Evolutionary conservation across 2,113 vertebrate genomes (phyloP).

Genomic region (Sinosuthora webbiana): DNA sequence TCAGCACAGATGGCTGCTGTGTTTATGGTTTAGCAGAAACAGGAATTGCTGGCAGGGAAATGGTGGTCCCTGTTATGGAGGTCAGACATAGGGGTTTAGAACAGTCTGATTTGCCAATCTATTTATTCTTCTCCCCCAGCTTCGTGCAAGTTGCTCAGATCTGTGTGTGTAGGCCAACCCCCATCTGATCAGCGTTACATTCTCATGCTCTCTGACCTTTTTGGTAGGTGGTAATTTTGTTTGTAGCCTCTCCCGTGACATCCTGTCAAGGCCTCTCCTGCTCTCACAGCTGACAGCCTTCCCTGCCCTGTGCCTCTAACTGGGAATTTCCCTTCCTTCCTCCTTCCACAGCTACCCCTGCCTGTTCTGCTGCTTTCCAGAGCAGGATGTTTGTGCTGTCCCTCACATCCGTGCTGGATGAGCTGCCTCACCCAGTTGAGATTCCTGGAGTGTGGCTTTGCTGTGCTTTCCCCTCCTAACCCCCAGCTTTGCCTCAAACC

Average conservation of each 20-base stretch:
- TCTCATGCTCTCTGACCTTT: conserved; percentile 45
- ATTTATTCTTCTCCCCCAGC: not conserved
- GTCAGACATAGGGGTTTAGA: not conserved
- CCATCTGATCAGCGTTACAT: not conserved
- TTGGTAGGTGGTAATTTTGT: not conserved
- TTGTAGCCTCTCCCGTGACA: not conserved
- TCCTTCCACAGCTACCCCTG: not conserved
- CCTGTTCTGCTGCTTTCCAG: not conserved
- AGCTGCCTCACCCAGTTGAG: not conserved
- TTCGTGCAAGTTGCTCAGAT: not conserved
- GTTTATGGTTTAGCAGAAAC: not conserved
- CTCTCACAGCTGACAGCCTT: not conserved
- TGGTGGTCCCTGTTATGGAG: fast-evolving
- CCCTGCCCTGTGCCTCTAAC: not conserved
- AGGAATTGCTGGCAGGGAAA: not conserved
- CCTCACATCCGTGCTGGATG: not conserved
- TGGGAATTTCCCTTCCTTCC: conserved; percentile 40
- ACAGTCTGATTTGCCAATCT: not conserved
- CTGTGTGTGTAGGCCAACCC: not conserved
- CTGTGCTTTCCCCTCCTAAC: not conserved
- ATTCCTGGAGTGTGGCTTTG: not conserved
- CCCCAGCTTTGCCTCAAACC: not conserved
- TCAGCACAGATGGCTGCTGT: not conserved
- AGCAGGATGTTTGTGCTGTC: conserved; percentile 15
- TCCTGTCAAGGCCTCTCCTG: not conserved